phyloP scores from a whole-genome alignment of 2,113 vertebrate species.

The Psophia crepitans region DNA sequence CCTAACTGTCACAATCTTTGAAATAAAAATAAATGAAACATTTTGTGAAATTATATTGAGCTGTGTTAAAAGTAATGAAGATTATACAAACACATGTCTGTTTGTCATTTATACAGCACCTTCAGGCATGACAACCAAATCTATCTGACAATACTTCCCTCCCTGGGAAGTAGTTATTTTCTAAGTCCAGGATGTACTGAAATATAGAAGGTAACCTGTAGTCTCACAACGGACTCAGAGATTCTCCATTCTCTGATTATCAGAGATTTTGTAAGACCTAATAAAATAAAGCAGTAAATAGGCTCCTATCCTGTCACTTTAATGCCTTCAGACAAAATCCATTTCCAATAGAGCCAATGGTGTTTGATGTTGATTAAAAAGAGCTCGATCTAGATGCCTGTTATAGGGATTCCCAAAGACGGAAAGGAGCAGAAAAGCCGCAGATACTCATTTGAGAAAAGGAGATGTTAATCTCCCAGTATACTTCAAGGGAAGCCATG shows the following conservation, averaged over 20 bases:
- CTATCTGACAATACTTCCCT: slow-evolving; percentile 29
- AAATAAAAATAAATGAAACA: slow-evolving; percentile 80
- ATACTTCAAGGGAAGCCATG: not conserved
- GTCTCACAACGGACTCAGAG: not conserved
- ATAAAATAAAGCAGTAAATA: not conserved
- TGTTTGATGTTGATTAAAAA: not conserved
- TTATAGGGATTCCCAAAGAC: not conserved
- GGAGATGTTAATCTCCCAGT: not conserved
- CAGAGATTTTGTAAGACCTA: not conserved
- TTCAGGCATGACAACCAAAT: slow-evolving; percentile 54
- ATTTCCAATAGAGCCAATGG: not conserved
- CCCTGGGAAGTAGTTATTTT: slow-evolving; percentile 8
- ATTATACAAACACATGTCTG: slow-evolving; percentile 74
- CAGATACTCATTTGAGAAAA: not conserved
- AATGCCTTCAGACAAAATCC: not conserved
- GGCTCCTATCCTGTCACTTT: not conserved
- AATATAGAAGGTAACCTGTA: not conserved
- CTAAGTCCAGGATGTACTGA: not conserved
- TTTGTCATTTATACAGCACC: slow-evolving; percentile 72
- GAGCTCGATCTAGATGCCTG: not conserved
- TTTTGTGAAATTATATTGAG: slow-evolving; percentile 75
- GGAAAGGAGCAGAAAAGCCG: not conserved
- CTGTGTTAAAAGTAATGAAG: slow-evolving; percentile 73
- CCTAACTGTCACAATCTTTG: slow-evolving; percentile 75
- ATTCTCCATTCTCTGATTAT: not conserved